phyloP scores from a whole-genome alignment of 2,113 vertebrate genomes.

The Clarias magur region DNA sequence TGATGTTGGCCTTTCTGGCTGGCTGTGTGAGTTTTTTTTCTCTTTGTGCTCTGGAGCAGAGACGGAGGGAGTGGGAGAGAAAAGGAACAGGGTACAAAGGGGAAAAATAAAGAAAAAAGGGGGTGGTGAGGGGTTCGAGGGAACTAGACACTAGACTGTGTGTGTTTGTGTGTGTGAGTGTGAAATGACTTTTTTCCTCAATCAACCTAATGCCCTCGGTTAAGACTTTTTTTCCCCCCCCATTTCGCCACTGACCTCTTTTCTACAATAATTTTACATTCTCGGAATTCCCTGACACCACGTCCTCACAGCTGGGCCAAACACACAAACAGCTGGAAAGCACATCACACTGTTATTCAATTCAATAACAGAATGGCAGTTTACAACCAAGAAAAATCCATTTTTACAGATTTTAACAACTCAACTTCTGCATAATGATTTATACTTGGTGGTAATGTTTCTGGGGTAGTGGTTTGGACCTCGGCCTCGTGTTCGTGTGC shows the following conservation, averaged over 20 bases:
- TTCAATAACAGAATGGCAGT: background rate
- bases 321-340: conserved; percentile 22
- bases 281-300: conserved; percentile 47
- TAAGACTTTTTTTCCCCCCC: too few relatives aligned
- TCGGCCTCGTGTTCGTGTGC: too few relatives aligned
- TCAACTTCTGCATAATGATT: background rate
- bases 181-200: conserved; percentile 25
- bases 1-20: conserved; percentile 56
- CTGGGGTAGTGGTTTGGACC: too few relatives aligned
- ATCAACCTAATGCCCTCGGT: conserved; percentile 13
- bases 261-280: conserved; percentile 46
- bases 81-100: conserved; percentile 12
- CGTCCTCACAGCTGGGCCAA: conserved; percentile 58
- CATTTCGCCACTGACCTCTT: background rate
- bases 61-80: conserved; percentile 31
- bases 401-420: background rate
- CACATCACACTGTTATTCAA: background rate
- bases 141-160: background rate
- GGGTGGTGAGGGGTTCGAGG: background rate
- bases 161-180: conserved; percentile 25
- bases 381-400: background rate
- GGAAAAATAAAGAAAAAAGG: background rate
- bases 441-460: background rate
- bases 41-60: conserved; percentile 41
- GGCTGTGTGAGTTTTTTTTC: conserved; percentile 50